A percentile compares a stretch with the other conserved stretches of the same genome.
phyloP scores from a whole-genome alignment of 1,140 invertebrate genomes.

The Octopus sinensis region DNA sequence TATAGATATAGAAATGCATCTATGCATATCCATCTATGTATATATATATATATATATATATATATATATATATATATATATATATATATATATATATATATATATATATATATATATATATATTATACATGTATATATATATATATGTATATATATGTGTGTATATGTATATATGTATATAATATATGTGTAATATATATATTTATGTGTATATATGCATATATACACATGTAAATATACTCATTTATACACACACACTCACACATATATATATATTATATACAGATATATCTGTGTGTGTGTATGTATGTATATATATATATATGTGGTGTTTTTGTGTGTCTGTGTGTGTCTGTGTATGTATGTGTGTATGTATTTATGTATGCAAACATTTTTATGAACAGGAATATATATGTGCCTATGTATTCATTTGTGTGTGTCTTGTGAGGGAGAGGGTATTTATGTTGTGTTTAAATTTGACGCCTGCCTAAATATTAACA shows the following conservation, averaged over 20 bases:
- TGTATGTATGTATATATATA: not conserved
- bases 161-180: too few species aligned
- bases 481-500: too few species aligned
- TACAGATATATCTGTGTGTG: too few species aligned
- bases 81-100: constrained; percentile 6
- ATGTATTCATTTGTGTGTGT: not conserved
- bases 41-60: not conserved
- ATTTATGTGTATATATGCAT: too few species aligned
- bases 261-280: too few species aligned
- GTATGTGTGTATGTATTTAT: not conserved
- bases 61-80: not conserved
- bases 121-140: not conserved
- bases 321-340: not conserved
- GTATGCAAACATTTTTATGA: not conserved
- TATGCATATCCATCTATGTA: too few species aligned
- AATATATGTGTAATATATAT: too few species aligned
- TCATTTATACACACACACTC: too few species aligned
- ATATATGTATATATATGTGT: not conserved
- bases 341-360: not conserved
- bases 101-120: constrained; percentile 9
- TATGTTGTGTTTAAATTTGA: not conserved
- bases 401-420: not conserved
- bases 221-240: too few species aligned
- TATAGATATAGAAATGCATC: too few species aligned
- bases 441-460: too few species aligned